phyloP scores from a whole-genome alignment of 2,797 vertebrate genomes.

The Manis pentadactyla region DNA sequence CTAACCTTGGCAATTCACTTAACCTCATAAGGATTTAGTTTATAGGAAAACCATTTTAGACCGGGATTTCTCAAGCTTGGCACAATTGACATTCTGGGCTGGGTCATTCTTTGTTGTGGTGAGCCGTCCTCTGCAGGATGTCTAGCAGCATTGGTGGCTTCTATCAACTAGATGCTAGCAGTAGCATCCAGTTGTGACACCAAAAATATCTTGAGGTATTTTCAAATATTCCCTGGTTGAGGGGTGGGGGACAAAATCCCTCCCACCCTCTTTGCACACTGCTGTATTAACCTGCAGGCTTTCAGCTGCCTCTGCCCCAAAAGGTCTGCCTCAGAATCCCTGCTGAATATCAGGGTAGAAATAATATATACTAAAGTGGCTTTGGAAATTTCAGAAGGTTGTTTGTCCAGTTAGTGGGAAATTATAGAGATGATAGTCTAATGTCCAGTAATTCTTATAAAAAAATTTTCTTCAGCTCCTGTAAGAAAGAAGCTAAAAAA shows the following conservation, averaged over 20 bases:
- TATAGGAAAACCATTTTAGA: slow-evolving; percentile 4
- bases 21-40: not conserved
- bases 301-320: too few species aligned
- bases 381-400: slow-evolving; percentile 27
- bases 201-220: not conserved
- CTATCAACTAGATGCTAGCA: not conserved
- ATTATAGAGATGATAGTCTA: not conserved
- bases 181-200: not conserved
- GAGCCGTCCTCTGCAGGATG: not conserved
- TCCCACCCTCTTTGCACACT: not conserved
- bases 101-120: not conserved
- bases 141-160: not conserved
- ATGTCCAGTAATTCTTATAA: not conserved
- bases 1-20: not conserved
- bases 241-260: not conserved
- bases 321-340: too few species aligned
- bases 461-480: not conserved
- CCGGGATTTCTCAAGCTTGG: not conserved
- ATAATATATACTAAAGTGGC: not conserved
- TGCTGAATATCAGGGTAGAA: not conserved
- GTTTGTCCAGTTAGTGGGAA: not conserved
- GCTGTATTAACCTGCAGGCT: not conserved
- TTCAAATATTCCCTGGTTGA: not conserved
- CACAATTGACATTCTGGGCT: not conserved
- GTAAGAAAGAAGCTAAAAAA: not conserved